These are phyloP conservation scores for Podarcis siculus DNA, from an alignment of 2,797 vertebrate genomes.

Conservation along the genomic window DNA sequence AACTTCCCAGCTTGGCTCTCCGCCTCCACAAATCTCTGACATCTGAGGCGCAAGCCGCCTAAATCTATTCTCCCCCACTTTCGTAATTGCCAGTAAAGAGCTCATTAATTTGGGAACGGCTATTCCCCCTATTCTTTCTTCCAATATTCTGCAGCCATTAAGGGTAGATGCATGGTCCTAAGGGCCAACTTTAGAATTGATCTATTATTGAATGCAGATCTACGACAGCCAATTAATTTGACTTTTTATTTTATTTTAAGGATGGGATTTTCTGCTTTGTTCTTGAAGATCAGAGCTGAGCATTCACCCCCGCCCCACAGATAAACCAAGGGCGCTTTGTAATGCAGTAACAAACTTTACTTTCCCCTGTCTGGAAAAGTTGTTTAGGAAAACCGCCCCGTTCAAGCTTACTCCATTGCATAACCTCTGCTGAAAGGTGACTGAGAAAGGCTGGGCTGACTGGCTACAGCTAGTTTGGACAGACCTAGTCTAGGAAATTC, in stretches of 20 bases:
- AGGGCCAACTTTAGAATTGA: neutral
- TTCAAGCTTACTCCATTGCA: neutral
- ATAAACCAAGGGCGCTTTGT: neutral
- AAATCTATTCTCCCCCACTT: neutral
- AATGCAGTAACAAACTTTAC: neutral
- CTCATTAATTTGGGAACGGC: neutral
- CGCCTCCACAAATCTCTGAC: neutral
- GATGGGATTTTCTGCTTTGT: neutral
- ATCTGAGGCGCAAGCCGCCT: neutral
- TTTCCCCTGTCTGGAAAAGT: neutral
- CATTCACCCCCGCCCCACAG: neutral
- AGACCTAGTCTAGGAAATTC: neutral
- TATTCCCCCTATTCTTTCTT: neutral
- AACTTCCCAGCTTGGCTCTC: neutral
- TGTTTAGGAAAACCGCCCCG: too few species aligned
- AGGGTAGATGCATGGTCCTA: neutral
- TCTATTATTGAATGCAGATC: neutral
- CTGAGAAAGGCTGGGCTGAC: too few species aligned
- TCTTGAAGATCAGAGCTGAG: neutral
- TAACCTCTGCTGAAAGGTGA: neutral
- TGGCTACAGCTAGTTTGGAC: neutral
- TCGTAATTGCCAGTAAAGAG: conserved; percentile 17
- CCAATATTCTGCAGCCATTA: conserved; percentile 3
- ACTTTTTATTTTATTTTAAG: neutral
- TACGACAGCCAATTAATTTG: neutral